phyloP scores from a whole-genome alignment of 2,113 vertebrate species.

The Scolopax mira region DNA sequence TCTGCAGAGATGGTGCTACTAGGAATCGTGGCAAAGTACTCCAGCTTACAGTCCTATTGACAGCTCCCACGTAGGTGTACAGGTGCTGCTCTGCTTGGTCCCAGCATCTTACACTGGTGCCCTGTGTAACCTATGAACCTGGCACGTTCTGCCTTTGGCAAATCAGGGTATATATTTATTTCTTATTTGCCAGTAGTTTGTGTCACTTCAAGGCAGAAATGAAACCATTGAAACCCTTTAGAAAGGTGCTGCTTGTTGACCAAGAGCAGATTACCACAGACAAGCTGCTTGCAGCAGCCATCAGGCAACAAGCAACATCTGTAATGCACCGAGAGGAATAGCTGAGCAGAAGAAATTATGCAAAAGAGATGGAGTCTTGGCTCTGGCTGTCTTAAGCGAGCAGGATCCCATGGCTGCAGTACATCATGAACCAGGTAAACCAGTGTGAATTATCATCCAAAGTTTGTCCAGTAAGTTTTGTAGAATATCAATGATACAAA shows the following conservation, averaged over 20 bases:
- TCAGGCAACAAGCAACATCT: neutral
- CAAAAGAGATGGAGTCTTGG: neutral
- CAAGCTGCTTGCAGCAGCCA: neutral
- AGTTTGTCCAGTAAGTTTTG: neutral
- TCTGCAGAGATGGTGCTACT: neutral
- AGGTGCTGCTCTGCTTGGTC: neutral
- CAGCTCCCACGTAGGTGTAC: neutral
- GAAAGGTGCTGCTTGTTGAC: neutral
- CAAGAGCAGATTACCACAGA: neutral
- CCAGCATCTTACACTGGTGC: neutral
- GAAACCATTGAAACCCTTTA: neutral
- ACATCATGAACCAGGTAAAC: neutral
- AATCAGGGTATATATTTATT: neutral
- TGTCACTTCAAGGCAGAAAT: neutral
- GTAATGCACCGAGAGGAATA: neutral
- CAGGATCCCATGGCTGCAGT: neutral
- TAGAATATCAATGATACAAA: neutral
- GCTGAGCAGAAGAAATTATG: neutral
- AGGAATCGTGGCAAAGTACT: neutral
- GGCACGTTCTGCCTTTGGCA: neutral
- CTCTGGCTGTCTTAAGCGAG: neutral
- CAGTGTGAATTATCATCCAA: neutral
- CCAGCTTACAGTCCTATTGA: neutral
- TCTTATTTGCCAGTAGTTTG: neutral
- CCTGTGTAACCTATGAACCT: neutral